A percentile compares a stretch with the other conserved stretches of the same genome.
phyloP scores from a whole-genome alignment of 2,113 vertebrate genomes.

The Sus scrofa region DNA sequence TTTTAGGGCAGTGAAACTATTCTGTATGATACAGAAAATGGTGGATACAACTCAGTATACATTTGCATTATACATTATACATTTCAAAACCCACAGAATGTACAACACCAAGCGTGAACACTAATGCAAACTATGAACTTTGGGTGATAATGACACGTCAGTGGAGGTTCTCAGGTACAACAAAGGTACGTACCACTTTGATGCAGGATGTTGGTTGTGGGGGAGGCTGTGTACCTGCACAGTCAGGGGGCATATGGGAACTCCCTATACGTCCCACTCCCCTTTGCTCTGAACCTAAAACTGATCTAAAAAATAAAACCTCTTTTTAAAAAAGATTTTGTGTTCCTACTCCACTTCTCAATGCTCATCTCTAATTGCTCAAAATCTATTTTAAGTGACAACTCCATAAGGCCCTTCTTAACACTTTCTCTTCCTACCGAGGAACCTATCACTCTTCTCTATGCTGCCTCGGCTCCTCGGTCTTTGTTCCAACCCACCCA shows the following conservation, averaged over 20 bases:
- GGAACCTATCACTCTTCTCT: neutral
- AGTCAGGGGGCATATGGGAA: neutral
- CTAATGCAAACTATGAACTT: neutral
- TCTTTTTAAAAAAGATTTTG: neutral
- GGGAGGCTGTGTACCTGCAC: neutral
- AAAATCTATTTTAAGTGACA: neutral
- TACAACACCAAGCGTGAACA: neutral
- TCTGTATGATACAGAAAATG: neutral
- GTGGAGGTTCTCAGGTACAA: neutral
- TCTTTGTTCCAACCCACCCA: neutral
- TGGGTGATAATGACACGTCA: neutral
- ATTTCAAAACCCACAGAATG: neutral
- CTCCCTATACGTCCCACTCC: neutral
- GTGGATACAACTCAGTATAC: neutral
- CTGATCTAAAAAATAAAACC: neutral
- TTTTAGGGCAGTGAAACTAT: neutral
- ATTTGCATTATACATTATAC: neutral
- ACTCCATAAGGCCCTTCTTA: neutral
- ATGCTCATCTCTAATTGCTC: neutral
- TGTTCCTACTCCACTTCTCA: neutral
- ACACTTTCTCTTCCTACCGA: neutral
- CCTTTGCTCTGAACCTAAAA: conserved; percentile 4
- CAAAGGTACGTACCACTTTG: conserved; percentile 1
- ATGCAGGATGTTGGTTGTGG: neutral
- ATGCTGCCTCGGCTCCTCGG: neutral